Evolutionary conservation across 2,113 vertebrate species (phyloP), one percentile per base, ranked within the genome.

Genomic region (Sardina pilchardus): DNA sequence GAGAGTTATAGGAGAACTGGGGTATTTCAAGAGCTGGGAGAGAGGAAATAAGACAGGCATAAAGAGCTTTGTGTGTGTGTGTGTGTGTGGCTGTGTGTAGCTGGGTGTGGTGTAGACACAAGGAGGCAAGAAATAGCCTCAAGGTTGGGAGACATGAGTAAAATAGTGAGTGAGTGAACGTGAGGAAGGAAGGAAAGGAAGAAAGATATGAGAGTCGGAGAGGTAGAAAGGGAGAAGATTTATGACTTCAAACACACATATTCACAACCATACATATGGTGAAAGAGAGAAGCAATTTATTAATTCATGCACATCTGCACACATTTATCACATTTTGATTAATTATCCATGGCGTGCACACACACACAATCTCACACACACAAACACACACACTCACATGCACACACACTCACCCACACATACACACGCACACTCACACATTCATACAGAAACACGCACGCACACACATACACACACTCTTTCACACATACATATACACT

Each of bases 291-390:
- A 34, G 26, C 26, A 39, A 78, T 34, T 78, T 34, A 78, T 78
- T 14, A 78, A 78, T 78, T 39, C 71, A 78, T 39, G 71, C 71
- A 78, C 71, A 78, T 78, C 26, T 78, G 71, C 71, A 34, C 71
- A 78, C 71, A 78, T 78, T 78, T 78, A 78, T 78, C 71, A 78
- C 71, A 36, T 78, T 34, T 16, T 30, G 71, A 78, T 78, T 78
- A 78, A 78, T 78, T 36, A 34, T 16, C 71, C 26, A 16, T 78
- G 71, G 71, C 10, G 4, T 6, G 19, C 53, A 59, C 53, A 59
- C 53, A 59, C 21, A 67, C 56, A 71, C 83, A 8, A 21, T 8
- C 43, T 10, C 81, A 48, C 81, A 59, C 67, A 56, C 63, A 63
- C 26, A 82, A 81, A 56, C 86, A 30, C n/a, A 83, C 59, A 48